A percentile compares a stretch with the other conserved stretches of the same genome.
These are phyloP conservation scores for Anthoptus insignis DNA, from an alignment of 2,888 invertebrate species.

Conservation along the genomic window DNA sequence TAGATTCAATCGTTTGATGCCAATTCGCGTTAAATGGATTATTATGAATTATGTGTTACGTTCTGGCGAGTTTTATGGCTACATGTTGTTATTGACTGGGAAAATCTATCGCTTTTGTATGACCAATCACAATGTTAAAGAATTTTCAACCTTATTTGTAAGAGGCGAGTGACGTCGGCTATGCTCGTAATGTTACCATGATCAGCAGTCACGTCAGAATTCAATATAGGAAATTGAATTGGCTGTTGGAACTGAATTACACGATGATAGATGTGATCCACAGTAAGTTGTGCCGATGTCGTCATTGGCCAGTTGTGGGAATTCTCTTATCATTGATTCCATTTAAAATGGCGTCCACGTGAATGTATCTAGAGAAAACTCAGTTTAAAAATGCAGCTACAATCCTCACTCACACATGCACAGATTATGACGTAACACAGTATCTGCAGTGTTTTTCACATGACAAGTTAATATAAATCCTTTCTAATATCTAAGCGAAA, in stretches of 20 bases:
- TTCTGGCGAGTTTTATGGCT: conserved; percentile 36
- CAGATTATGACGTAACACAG: too few relatives aligned
- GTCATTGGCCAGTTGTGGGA: background rate
- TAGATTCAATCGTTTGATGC: conserved; percentile 52
- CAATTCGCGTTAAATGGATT: conserved; percentile 55
- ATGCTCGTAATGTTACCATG: too few relatives aligned
- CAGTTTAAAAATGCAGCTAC: too few relatives aligned
- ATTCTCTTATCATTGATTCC: background rate
- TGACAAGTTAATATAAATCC: too few relatives aligned
- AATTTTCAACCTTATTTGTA: too few relatives aligned
- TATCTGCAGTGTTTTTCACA: too few relatives aligned
- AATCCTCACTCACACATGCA: too few relatives aligned
- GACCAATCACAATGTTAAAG: background rate
- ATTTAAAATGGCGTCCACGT: background rate
- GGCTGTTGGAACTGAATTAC: conserved; percentile 36
- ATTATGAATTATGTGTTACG: conserved; percentile 48
- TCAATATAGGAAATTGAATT: conserved; percentile 37
- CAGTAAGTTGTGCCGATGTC: conserved; percentile 12
- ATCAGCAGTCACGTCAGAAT: conserved; percentile 29
- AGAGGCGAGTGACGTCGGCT: too few relatives aligned
- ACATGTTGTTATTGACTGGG: conserved; percentile 40
- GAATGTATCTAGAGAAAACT: background rate
- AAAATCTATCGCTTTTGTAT: conserved; percentile 35
- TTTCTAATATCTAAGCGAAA: too few relatives aligned
- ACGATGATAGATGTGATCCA: conserved; percentile 19